A percentile compares a stretch with the other conserved stretches of the same genome.
Conservation (phyloP, 2,888 invertebrate genomes). For the Nipponacmea schrenckii region DNA sequence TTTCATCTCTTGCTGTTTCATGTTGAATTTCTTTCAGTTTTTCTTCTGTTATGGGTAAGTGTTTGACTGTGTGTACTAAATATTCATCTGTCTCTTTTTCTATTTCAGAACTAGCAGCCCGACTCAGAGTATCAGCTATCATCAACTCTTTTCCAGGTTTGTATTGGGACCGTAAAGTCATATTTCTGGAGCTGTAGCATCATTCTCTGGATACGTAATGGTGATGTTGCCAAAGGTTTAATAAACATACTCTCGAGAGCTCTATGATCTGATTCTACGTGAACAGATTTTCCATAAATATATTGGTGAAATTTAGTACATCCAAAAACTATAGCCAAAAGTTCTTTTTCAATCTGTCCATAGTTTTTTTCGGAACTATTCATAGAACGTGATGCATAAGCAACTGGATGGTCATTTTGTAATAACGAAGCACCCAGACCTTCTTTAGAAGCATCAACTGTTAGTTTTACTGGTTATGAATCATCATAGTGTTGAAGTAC, state of each 20-base stretch:
- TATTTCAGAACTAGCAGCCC: constrained; percentile 18
- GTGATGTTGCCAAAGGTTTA: constrained; percentile 33
- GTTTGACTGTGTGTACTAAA: constrained; percentile 20
- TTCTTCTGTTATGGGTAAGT: constrained; percentile 20
- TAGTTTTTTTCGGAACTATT: constrained; percentile 32
- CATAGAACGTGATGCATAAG: constrained; percentile 32
- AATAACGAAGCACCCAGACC: constrained; percentile 38
- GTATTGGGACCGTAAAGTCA: constrained; percentile 29
- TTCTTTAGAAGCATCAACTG: constrained; percentile 26
- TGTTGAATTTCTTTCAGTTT: constrained; percentile 17
- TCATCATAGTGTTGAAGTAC: constrained; percentile 26
- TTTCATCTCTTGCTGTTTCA: constrained; percentile 26
- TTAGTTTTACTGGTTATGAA: constrained; percentile 13
- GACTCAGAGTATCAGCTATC: constrained; percentile 30
- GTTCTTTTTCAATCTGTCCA: constrained; percentile 44
- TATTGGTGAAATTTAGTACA: constrained; percentile 36
- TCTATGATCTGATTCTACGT: constrained; percentile 37
- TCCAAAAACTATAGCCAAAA: constrained; percentile 34
- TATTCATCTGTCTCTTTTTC: constrained; percentile 12
- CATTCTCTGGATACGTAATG: constrained; percentile 38
- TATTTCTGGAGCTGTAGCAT: constrained; percentile 34
- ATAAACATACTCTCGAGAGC: constrained; percentile 33
- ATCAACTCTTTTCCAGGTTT: constrained; percentile 26
- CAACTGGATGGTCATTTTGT: constrained; percentile 34
- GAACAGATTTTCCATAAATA: constrained; percentile 29